Percentiles rank a stretch among this genome's conserved stretches.
Evolutionary conservation across 2,888 invertebrate genomes (phyloP).

Genomic region (Drosophila koepferae): DNA sequence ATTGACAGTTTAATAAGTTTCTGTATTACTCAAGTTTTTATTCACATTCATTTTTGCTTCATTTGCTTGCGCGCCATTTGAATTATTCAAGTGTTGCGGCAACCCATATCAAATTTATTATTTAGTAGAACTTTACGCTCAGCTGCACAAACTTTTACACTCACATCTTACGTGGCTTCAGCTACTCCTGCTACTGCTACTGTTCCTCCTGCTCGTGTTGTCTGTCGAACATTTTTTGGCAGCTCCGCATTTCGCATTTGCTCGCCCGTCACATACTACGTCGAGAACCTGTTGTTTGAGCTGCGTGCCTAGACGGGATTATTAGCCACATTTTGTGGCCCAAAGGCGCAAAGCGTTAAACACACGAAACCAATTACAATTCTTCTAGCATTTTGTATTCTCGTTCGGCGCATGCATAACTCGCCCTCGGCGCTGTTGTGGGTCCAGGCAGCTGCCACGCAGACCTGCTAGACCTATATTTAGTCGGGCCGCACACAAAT

Average conservation of each 20-base stretch:
- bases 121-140: slow-evolving; percentile 16
- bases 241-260: background rate
- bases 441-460: background rate
- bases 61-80: background rate
- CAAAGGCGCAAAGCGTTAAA: slow-evolving; percentile 67
- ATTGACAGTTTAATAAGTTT: background rate
- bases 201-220: background rate
- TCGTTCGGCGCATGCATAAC: slow-evolving; percentile 26
- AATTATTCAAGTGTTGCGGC: background rate
- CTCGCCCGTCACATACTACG: slow-evolving; percentile 4
- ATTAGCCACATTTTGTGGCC: slow-evolving; percentile 56
- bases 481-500: slow-evolving; percentile 57
- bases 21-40: background rate
- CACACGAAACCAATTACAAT: slow-evolving; percentile 77
- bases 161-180: background rate
- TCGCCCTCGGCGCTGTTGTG: background rate
- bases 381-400: slow-evolving; percentile 47
- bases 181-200: no score
- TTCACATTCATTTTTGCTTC: background rate
- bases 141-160: slow-evolving; percentile 20
- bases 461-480: slow-evolving; percentile 25
- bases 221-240: slow-evolving; percentile 11
- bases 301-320: slow-evolving; percentile 67
- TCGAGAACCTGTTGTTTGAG: slow-evolving; percentile 42
- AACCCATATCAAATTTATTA: slow-evolving; percentile 21